Conservation (phyloP, 2,888 invertebrate genomes). For the Macrophya annulata region DNA sequence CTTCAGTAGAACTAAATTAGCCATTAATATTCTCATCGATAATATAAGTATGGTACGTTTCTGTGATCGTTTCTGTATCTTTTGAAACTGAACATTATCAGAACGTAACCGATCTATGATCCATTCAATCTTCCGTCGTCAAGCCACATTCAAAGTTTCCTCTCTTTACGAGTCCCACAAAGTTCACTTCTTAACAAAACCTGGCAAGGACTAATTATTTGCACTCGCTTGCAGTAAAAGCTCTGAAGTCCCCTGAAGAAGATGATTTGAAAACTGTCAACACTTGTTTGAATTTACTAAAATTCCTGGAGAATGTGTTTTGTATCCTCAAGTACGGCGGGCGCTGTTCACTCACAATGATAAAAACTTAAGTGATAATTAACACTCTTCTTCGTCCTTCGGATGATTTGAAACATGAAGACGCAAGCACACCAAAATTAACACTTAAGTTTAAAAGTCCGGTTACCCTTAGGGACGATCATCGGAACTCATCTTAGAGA, state of each 20-base stretch:
- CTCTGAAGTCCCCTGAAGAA: neutral
- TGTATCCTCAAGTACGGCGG: neutral
- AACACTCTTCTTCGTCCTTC: neutral
- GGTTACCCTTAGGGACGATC: conserved; percentile 20
- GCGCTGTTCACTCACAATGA: neutral
- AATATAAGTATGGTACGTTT: neutral
- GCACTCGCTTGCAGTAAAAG: neutral
- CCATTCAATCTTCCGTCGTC: neutral
- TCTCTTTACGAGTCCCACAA: neutral
- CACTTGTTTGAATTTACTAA: conserved; percentile 1
- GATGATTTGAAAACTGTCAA: neutral
- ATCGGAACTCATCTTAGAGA: conserved; percentile 41
- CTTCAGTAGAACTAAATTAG: neutral
- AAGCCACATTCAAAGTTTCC: conserved; percentile 8
- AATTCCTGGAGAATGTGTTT: neutral
- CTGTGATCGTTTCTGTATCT: neutral
- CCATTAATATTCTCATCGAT: neutral
- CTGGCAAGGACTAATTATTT: neutral
- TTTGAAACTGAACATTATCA: neutral
- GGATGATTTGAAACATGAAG: neutral
- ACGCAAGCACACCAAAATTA: neutral
- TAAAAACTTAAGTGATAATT: neutral
- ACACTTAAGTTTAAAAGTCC: conserved; percentile 1
- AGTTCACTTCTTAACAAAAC: neutral
- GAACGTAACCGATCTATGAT: neutral